Evolutionary conservation across 2,888 invertebrate species (phyloP), one percentile per base, ranked within the genome.

Genomic region (Harpalus rufipes): DNA sequence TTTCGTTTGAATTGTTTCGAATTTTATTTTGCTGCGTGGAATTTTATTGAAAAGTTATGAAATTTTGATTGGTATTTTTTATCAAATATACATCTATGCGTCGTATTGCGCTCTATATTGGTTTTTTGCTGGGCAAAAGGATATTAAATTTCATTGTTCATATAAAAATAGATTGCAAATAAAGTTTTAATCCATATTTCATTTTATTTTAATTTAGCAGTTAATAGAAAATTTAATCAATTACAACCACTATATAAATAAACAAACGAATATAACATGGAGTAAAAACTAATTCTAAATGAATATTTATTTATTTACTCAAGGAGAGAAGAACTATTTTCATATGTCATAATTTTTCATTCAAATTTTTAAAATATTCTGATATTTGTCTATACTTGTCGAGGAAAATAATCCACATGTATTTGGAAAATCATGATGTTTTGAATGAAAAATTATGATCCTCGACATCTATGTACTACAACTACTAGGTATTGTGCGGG

Each of bases 41-140:
- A 51, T 51, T 51, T 51, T 51, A 51, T 51, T 51, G 44, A 51
- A 51, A 51, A 51, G 44, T 51, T 51, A 51, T 51, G 12, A 51
- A 51, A 51, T 51, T 51, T 51, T 51, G 44, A 51, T 51, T 51
- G 44, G 44, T 51, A 51, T 51, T 51, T 51, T 51, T 51, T 51
- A 51, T 51, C 44, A 51, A 51, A 51, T 51, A 51, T 51, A 51
- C 44, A 51, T 51, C 44, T 51, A 12, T 51, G 12, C 44, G 12
- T 8, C 44, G 12, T 51, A 51, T 51, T 51, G 44, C 10, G 44
- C 12, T 51, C 10, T 51, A 10, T 51, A 51, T 51, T 51, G 44
- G 10, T 51, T 51, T 51, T 51, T 51, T 51, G 44, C 44, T 51
- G 2, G 7, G 32, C 5, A 32, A 32, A 7, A 51, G 44, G 44